Base-by-base conservation (phyloP, 2,888 invertebrate genomes). In the Cephus spinipes region DNA sequence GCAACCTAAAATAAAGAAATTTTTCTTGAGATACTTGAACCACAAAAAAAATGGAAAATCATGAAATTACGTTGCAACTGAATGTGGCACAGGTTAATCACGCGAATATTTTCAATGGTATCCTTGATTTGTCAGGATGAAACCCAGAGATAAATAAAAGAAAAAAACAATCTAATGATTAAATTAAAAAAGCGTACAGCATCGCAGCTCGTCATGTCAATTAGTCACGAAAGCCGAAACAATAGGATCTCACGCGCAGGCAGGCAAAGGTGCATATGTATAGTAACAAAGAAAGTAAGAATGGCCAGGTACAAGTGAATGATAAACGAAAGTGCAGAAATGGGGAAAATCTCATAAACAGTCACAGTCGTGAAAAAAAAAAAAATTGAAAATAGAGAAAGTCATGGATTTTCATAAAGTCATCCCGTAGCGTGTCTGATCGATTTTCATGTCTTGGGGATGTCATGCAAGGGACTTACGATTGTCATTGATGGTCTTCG, bases 1-100 rank as follows among this genome's bases (percentile, higher is more conserved):
- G 89, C 98, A 98, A 88, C 97, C 97, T 98, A 94, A 33, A 93
- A 93, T 80, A 74, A 77, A 77, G 69, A 78, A 34, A 69, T 76
- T 69, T 23, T 55, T 23, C 0, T 55, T 55, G 15, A 71, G 23
- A 31, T 9, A 31, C 12, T 75, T 15, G 3, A 75, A 6, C 11
- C 2, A 74, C 3, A 30, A 69, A 11, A 11, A 31, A 74, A 74
- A 31, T 35, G 33, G 6, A 74, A 3, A 6, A 34, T 74, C 15
- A 35, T 30, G 74, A 69, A 76, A 78, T 69, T 74, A 23, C 23
- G 1, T 55, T 55, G 40, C 40, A 55, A 23, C 40, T 9, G 40
- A 55, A 55, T 55, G 40, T 55, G 40, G 40, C 40, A 55, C 40
- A 55, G 40, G 40, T 55, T 55, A 55, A 55, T 55, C 23, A 55